Evolutionary conservation across 1,140 invertebrate species (phyloP).

Genomic region (Zaprionus africanus): DNA sequence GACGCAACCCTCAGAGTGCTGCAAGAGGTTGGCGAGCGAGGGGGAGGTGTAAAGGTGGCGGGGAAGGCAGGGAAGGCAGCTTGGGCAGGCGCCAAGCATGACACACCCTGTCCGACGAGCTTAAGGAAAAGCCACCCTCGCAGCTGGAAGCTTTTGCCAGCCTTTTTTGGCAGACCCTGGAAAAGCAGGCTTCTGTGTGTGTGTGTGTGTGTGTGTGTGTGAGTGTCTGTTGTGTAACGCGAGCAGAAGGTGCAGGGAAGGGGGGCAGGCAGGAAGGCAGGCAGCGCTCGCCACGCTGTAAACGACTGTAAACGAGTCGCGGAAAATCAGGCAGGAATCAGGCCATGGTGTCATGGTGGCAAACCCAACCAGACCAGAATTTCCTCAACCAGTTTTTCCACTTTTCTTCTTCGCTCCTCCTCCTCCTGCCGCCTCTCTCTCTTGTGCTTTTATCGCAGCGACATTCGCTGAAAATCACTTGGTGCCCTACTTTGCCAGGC

Average conservation of each 20-base stretch:
- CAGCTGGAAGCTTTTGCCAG: conserved; percentile 28
- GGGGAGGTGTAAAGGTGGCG: too few species aligned
- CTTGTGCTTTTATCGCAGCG: conserved; percentile 17
- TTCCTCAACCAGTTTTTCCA: conserved; percentile 69
- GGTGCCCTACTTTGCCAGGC: conserved; percentile 60
- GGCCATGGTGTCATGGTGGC: conserved; percentile 73
- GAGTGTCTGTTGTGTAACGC: conserved; percentile 34
- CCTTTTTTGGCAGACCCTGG: conserved; percentile 30
- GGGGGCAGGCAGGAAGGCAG: neutral
- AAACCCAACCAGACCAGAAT: conserved; percentile 59
- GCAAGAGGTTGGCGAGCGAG: neutral
- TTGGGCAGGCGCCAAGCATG: conserved; percentile 19
- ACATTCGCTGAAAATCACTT: conserved; percentile 26
- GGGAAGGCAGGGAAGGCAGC: neutral
- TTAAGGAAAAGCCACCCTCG: conserved; percentile 21
- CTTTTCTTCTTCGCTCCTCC: neutral
- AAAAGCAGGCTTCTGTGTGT: conserved; percentile 19
- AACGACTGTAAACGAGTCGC: conserved; percentile 18
- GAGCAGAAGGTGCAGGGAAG: neutral
- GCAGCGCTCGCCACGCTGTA: conserved; percentile 4
- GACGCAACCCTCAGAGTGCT: conserved; percentile 9
- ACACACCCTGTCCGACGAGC: conserved; percentile 28
- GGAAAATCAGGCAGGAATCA: conserved; percentile 52
- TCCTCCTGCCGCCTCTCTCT: neutral
- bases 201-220: conserved; percentile 9